Conservation (phyloP, 2,888 invertebrate species). For the Cacoxenus indagator region DNA sequence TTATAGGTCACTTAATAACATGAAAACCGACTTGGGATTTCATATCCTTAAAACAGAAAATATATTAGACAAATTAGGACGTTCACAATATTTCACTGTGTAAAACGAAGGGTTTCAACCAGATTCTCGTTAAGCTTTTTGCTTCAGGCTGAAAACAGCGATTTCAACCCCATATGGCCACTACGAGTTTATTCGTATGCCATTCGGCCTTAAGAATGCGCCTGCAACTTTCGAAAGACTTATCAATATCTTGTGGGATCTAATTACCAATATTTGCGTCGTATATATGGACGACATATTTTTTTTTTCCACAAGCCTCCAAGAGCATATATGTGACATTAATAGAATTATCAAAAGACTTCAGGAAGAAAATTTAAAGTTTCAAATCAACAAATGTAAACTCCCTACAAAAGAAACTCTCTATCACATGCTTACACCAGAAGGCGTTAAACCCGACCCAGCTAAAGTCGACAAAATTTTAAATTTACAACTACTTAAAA, state of each 20-base stretch:
- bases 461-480: no score
- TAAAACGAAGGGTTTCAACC: constrained; percentile 24
- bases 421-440: no score
- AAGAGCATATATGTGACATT: constrained; percentile 19
- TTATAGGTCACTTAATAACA: neutral
- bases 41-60: constrained; percentile 4
- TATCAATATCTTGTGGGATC: constrained; percentile 17
- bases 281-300: constrained; percentile 10
- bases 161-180: constrained; percentile 26
- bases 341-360: no score
- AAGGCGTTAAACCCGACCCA: no score
- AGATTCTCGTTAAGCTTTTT: constrained; percentile 26
- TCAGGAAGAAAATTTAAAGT: neutral
- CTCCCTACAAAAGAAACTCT: no score
- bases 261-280: constrained; percentile 26
- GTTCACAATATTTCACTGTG: no score
- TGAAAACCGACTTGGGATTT: neutral
- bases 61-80: no score
- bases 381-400: neutral
- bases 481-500: no score
- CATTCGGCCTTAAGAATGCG: constrained; percentile 23
- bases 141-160: constrained; percentile 21
- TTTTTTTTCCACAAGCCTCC: constrained; percentile 5
- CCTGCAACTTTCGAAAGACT: constrained; percentile 18
- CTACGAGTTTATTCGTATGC: constrained; percentile 29